These are phyloP conservation scores for Nephrotoma flavescens DNA, from an alignment of 2,888 invertebrate genomes.

Conservation along the genomic window DNA sequence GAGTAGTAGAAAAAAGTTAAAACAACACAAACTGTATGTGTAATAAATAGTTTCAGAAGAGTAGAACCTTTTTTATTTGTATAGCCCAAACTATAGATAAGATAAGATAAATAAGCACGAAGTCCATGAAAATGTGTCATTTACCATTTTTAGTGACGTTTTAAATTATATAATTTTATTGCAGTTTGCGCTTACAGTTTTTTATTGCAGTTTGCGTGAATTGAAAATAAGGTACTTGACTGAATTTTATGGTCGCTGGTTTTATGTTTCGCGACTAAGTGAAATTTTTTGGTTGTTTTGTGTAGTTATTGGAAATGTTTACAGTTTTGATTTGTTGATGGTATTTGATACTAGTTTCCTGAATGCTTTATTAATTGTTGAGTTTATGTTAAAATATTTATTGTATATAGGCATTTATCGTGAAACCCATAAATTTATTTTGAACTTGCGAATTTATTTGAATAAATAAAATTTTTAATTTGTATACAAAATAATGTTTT, in stretches of 20 bases:
- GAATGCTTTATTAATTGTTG: no score
- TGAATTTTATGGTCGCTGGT: background rate
- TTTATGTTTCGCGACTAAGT: background rate
- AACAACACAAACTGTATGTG: background rate
- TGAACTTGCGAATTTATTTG: no score
- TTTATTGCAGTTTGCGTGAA: background rate
- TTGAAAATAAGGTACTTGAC: background rate
- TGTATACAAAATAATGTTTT: no score
- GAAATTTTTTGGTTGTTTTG: background rate
- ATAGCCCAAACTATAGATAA: background rate
- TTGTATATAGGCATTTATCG: no score
- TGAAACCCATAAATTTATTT: no score
- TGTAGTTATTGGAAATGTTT: background rate
- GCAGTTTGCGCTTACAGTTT: background rate
- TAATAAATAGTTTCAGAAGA: background rate
- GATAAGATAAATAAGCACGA: background rate
- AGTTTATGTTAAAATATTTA: no score
- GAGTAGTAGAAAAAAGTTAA: background rate
- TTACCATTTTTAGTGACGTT: background rate
- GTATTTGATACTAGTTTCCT: no score
- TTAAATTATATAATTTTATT: background rate
- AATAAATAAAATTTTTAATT: no score
- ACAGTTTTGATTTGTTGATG: no score
- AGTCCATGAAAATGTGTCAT: background rate
- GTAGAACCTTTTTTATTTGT: background rate